Conservation (phyloP, 2,113 vertebrate species). For the Syngnathus scovelli region DNA sequence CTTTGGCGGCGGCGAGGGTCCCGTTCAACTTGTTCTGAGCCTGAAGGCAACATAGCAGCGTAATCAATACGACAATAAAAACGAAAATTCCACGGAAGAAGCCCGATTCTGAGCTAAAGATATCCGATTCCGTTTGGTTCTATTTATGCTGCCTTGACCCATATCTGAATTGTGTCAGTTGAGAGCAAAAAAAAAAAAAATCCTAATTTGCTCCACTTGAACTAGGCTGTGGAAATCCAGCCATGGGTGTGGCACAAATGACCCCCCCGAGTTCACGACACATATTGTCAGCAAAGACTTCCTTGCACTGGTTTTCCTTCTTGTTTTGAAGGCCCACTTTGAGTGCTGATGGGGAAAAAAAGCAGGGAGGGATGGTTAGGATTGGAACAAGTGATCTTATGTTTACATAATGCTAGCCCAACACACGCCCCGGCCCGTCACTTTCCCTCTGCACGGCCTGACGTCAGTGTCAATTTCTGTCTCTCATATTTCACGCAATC, state of each 20-base stretch:
- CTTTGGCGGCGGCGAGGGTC: slow-evolving; percentile 93
- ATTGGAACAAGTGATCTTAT: slow-evolving; percentile 42
- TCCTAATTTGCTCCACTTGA: neutral
- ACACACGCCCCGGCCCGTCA: slow-evolving; percentile 27
- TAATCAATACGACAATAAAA: no score
- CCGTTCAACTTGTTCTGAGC: slow-evolving; percentile 95
- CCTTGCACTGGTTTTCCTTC: slow-evolving; percentile 12
- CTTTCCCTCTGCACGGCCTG: slow-evolving; percentile 34
- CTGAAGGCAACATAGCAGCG: slow-evolving; percentile 45
- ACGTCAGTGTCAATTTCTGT: slow-evolving; percentile 17
- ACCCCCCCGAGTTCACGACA: neutral
- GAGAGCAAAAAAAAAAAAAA: neutral
- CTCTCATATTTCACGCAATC: neutral
- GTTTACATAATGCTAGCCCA: slow-evolving; percentile 53
- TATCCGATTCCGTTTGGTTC: neutral
- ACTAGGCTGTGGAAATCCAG: neutral
- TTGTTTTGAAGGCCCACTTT: slow-evolving; percentile 50
- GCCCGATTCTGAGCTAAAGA: neutral
- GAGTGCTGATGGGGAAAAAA: slow-evolving; percentile 57
- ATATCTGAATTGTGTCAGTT: neutral
- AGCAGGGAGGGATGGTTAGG: slow-evolving; percentile 35
- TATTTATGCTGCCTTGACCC: neutral
- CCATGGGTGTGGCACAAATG: neutral
- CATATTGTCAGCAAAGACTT: slow-evolving; percentile 18
- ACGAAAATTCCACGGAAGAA: neutral